Evolutionary conservation across 1,140 invertebrate genomes (phyloP).

Genomic region (Magallana gigas): DNA sequence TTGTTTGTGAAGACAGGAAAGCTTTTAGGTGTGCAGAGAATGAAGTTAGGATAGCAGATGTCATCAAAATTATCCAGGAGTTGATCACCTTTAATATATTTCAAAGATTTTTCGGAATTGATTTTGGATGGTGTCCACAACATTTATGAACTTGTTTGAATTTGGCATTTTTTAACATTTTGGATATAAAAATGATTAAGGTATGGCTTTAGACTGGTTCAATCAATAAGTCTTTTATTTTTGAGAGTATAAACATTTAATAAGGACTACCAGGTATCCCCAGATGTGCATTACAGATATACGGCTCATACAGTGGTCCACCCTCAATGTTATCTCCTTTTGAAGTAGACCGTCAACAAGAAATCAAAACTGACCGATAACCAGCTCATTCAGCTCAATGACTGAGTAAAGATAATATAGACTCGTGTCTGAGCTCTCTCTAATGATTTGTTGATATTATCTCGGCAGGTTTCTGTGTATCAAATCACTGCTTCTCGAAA

Average conservation of each 20-base stretch:
- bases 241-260: too few relatives aligned
- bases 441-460: too few relatives aligned
- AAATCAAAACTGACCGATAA: constrained; percentile 6
- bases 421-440: not conserved
- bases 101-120: too few relatives aligned
- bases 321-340: not conserved
- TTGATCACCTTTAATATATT: too few relatives aligned
- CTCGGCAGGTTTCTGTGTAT: too few relatives aligned
- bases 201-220: not conserved
- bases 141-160: too few relatives aligned
- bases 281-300: not conserved
- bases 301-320: not conserved
- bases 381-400: not conserved
- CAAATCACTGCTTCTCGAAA: too few relatives aligned
- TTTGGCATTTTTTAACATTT: not conserved
- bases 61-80: too few relatives aligned
- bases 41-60: too few relatives aligned
- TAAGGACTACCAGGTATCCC: not conserved
- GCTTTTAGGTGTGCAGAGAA: too few relatives aligned
- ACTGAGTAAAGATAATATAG: not conserved
- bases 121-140: too few relatives aligned
- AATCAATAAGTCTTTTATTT: not conserved
- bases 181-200: constrained; percentile 6
- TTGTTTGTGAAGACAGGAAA: not conserved
- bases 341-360: constrained; percentile 8